Evolutionary conservation across 2,888 invertebrate genomes (phyloP), one percentile per base, ranked within the genome.

Genomic region (Tricholauxania praeusta): DNA sequence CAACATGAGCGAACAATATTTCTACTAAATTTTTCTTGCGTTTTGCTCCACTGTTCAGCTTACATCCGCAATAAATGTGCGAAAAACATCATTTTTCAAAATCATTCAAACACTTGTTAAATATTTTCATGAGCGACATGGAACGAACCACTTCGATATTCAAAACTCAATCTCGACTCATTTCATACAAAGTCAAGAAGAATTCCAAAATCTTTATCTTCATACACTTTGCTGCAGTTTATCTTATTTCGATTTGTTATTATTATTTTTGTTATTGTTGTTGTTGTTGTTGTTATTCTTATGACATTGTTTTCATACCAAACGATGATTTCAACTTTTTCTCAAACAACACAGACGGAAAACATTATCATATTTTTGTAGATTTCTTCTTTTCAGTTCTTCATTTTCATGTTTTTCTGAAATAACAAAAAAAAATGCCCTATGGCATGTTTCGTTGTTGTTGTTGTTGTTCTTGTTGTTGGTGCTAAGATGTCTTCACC

Each of bases 91-190:
- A 86, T 86, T 85, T 85, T 83, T 85, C 86, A 85, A 83, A 82
- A 83, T 84, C 84, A 84, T 84, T 84, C 80, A 82, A 84, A 85
- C 81, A 84, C 85, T 83, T 84, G 83, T 84, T 85, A 82, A 84
- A 81, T 83, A 80, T 82, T 83, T 84, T 82, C 79, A 79, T 83
- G 82, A 80, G 82, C 39, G 39, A 39, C 39, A 39, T 10, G 39
- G 39, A 10, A 39, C 39, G 4, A 10, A 17, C 53, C 53, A 8
- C 53, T 53, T 53, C 53, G 17, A 39, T 39, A 39, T 39, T 39
- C 39, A 39, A 39, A 39, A 39, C 39, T 39, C 39, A 39, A 39
- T 39, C 39, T 39, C 53, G 14, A n/a, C n/a, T n/a, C 52, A n/a
- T 52, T 52, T 52, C 39, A 39, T 10, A 10, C 39, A 39, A 39